Percentiles rank a stretch among this genome's conserved stretches.
Evolutionary conservation across 2,113 vertebrate genomes (phyloP).

Genomic region (Halcyon malimbica): DNA sequence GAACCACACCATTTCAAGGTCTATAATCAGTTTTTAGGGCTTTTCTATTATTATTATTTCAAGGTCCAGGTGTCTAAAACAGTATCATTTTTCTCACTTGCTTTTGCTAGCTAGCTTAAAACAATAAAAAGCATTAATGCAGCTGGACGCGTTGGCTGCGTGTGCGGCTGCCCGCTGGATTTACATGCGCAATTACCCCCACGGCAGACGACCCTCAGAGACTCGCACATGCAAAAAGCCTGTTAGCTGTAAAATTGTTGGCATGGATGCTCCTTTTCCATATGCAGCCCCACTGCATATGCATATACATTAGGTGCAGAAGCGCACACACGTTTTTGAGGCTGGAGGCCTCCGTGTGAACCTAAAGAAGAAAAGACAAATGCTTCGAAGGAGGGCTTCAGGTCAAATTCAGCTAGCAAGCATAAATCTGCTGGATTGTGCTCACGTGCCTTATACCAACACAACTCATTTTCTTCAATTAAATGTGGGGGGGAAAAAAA

Average conservation of each 20-base stretch:
- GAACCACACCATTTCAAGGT: slow-evolving; percentile 2
- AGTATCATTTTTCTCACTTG: slow-evolving; percentile 24
- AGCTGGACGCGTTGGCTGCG: background rate
- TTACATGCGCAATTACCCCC: background rate
- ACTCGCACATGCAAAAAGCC: background rate
- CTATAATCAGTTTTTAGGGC: background rate
- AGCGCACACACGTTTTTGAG: background rate
- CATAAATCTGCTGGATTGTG: background rate
- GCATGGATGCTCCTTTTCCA: slow-evolving; percentile 38
- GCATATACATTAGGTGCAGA: slow-evolving; percentile 32
- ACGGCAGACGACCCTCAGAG: background rate
- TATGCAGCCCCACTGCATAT: slow-evolving; percentile 24
- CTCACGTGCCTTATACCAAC: background rate
- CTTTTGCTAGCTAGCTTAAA: background rate
- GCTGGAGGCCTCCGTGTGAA: slow-evolving; percentile 26
- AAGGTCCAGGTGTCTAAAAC: slow-evolving; percentile 43
- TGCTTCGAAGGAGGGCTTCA: background rate
- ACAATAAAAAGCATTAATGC: background rate
- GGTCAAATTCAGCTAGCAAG: background rate
- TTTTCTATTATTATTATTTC: slow-evolving; percentile 3
- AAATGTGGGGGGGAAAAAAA: background rate
- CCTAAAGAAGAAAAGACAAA: slow-evolving; percentile 48
- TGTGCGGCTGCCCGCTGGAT: background rate
- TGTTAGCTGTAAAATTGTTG: slow-evolving; percentile 40
- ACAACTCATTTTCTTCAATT: background rate